Evolutionary conservation across 2,888 invertebrate species (phyloP), one percentile per base, ranked within the genome.

Genomic region (Caenorhabditis plicata): DNA sequence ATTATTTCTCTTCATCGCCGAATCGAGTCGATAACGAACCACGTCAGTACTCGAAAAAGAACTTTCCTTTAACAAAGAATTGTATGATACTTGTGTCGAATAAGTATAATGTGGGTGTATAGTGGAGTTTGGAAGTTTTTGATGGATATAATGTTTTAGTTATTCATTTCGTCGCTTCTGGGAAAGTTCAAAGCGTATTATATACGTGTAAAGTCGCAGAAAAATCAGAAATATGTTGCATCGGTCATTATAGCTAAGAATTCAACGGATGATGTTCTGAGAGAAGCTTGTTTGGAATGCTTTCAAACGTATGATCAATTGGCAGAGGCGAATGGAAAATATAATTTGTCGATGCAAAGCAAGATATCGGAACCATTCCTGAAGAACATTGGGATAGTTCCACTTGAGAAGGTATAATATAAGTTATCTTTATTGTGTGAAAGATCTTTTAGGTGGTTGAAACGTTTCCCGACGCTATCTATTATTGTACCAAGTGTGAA

Each of bases 401-500:
- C n/a, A n/a, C n/a, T n/a, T n/a, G n/a, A n/a, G n/a, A n/a, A n/a
- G n/a, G n/a, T n/a, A n/a, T n/a, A n/a, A n/a, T n/a, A n/a, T n/a
- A n/a, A n/a, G n/a, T 36, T 36, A 5, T 5, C 23, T 39, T 39
- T 39, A n/a, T n/a, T n/a, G n/a, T n/a, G n/a, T n/a, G n/a, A 26
- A 15, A 33, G 22, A 32, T 57, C 13, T 35, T 25, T 1, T 25
- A 60, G 20, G 36, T 42, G 22, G 11, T 23, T 1, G 47, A 50
- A 7, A 15, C 56, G 0, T 63, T 63, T 26, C 66, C 66, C 2
- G 66, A 63, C n/a, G 66, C 66, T 1, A 43, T 63, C 8, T 67
- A 64, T 38, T 67, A 63, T 33, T 67, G 67, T 33, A 48, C 50
- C 3, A 40, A 45, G 22, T 67, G 67, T 39, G 63, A 61, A 23